A percentile compares a stretch with the other conserved stretches of the same genome.
Evolutionary conservation across 2,797 vertebrate genomes (phyloP).

Genomic region (Sorex maritimensis): DNA sequence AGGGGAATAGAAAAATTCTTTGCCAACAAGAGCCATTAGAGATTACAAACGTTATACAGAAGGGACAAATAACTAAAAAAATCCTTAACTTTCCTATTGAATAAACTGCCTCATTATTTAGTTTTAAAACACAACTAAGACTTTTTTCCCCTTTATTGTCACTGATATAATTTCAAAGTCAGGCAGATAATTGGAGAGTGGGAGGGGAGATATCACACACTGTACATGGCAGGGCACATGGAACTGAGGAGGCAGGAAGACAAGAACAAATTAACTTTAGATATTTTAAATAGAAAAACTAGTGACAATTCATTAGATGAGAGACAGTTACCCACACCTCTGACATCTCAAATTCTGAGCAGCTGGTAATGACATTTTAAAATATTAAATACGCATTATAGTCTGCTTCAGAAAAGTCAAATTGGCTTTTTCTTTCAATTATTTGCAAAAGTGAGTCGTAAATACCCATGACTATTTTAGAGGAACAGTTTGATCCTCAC

Average conservation of each 20-base stretch:
- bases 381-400: neutral
- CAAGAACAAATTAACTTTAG: conserved; percentile 27
- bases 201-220: neutral
- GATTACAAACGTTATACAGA: conserved; percentile 60
- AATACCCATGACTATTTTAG: neutral
- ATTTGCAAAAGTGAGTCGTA: neutral
- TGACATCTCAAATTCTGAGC: conserved; percentile 19
- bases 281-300: conserved; percentile 20
- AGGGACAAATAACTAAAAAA: conserved; percentile 17
- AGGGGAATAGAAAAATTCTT: conserved; percentile 60
- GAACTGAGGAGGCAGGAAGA: neutral
- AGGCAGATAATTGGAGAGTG: conserved; percentile 51
- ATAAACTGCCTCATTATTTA: conserved; percentile 69
- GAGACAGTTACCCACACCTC: conserved; percentile 10
- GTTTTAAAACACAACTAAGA: conserved; percentile 56
- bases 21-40: conserved; percentile 27
- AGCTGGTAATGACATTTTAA: conserved; percentile 8
- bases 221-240: neutral
- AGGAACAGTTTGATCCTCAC: neutral
- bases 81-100: neutral
- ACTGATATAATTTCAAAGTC: conserved; percentile 74
- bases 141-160: conserved; percentile 29
- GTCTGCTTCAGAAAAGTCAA: conserved; percentile 51
- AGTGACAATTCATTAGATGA: conserved; percentile 60
- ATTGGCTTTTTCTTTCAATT: neutral